These are phyloP conservation scores for Pollicipes pollicipes DNA, from an alignment of 1,140 invertebrate genomes.

Conservation along the genomic window DNA sequence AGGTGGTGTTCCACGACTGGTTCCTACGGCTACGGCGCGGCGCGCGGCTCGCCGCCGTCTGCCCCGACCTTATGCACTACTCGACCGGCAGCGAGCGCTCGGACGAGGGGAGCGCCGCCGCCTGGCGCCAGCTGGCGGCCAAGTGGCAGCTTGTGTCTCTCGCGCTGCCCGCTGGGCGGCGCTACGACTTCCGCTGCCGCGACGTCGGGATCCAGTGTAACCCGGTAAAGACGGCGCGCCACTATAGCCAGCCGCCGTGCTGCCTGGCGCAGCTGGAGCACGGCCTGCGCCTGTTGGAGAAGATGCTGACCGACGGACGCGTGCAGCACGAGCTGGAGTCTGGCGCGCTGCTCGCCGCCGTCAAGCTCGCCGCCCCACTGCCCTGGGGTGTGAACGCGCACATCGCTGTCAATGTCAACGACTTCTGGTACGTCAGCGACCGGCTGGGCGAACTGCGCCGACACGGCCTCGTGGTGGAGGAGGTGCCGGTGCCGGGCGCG, in stretches of 20 bases:
- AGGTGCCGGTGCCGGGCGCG: conserved; percentile 3
- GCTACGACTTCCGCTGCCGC: conserved; percentile 17
- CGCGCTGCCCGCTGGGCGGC: conserved; percentile 11
- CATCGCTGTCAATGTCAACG: conserved; percentile 10
- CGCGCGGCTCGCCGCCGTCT: conserved; percentile 16
- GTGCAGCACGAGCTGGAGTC: conserved; percentile 21
- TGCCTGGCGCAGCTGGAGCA: conserved; percentile 16
- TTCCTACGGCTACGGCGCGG: conserved; percentile 20
- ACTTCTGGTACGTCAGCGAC: neutral
- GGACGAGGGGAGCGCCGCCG: neutral
- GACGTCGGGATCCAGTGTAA: conserved; percentile 16
- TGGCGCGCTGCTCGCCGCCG: conserved; percentile 21
- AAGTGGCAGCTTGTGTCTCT: conserved; percentile 19
- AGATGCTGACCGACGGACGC: conserved; percentile 7
- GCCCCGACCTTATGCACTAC: conserved; percentile 24
- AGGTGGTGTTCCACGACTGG: conserved; percentile 21
- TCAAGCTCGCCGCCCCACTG: conserved; percentile 21
- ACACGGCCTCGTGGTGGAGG: conserved; percentile 14
- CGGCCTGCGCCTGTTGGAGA: conserved; percentile 12
- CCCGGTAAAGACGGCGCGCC: neutral
- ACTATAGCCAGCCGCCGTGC: conserved; percentile 17
- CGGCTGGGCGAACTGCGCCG: conserved; percentile 10
- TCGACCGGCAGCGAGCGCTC: conserved; percentile 10
- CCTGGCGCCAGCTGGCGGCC: conserved; percentile 16
- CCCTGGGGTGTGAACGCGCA: conserved; percentile 24